Conservation (phyloP, 2,113 vertebrate species). For the Ciconia boyciana region DNA sequence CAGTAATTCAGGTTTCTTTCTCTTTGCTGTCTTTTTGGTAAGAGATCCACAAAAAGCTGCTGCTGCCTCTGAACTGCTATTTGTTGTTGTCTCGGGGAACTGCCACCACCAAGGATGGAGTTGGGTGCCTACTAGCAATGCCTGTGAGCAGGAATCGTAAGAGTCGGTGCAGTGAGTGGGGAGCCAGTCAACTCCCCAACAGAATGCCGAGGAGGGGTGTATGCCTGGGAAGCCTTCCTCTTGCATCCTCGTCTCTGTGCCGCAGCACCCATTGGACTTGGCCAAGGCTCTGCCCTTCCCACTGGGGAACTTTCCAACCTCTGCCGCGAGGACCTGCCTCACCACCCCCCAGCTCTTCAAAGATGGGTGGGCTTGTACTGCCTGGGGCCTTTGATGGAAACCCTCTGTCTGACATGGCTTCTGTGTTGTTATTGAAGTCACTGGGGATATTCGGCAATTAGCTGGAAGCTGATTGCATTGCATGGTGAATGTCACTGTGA, state of each 20-base stretch:
- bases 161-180: not conserved
- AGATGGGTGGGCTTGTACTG: not conserved
- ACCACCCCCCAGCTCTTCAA: not conserved
- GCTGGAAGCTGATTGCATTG: not conserved
- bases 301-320: not conserved
- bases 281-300: not conserved
- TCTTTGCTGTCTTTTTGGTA: not conserved
- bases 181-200: not conserved
- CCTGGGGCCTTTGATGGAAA: not conserved
- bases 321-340: not conserved
- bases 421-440: not conserved
- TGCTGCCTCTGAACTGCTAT: not conserved
- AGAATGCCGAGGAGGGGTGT: not conserved
- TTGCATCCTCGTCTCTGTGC: not conserved
- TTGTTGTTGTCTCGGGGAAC: not conserved
- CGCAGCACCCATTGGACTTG: not conserved
- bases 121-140: not conserved
- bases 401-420: not conserved
- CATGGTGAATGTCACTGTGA: not conserved
- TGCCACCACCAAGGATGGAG: not conserved
- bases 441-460: not conserved
- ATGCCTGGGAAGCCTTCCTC: not conserved
- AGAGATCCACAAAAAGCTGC: not conserved
- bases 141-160: not conserved
- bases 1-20: not conserved